Conservation (phyloP, 2,797 vertebrate genomes). For the Sylvia borin region DNA sequence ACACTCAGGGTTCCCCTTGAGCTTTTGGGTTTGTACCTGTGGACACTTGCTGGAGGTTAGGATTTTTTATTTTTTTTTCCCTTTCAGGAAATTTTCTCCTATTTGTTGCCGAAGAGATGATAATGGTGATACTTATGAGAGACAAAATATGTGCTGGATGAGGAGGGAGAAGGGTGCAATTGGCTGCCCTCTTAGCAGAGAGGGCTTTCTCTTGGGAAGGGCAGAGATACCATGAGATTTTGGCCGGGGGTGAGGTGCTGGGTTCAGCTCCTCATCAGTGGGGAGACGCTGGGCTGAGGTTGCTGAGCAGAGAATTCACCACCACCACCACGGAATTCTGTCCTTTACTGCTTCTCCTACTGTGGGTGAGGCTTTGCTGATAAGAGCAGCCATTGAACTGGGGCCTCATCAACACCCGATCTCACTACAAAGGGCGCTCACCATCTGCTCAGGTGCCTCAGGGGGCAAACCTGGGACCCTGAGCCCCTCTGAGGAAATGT, state of each 20-base stretch:
- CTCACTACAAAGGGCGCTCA: not conserved
- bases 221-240: not conserved
- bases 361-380: rapidly evolving
- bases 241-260: not conserved
- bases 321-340: rapidly evolving
- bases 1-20: not conserved
- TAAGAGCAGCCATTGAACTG: not conserved
- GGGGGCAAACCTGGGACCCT: too few relatives aligned
- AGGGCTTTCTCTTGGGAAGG: not conserved
- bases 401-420: too few relatives aligned
- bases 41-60: not conserved
- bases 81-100: not conserved
- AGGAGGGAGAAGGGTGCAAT: not conserved
- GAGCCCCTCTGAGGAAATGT: not conserved
- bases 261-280: not conserved
- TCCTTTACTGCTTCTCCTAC: not conserved
- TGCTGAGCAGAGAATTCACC: not conserved
- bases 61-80: not conserved
- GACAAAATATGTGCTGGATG: not conserved
- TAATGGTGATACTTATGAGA: not conserved
- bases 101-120: not conserved
- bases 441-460: not conserved
- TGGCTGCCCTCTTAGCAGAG: not conserved
- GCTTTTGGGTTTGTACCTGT: not conserved
- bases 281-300: rapidly evolving